Evolutionary conservation across 2,888 invertebrate genomes (phyloP).

Genomic region (Sinodicranocentrus sp.): DNA sequence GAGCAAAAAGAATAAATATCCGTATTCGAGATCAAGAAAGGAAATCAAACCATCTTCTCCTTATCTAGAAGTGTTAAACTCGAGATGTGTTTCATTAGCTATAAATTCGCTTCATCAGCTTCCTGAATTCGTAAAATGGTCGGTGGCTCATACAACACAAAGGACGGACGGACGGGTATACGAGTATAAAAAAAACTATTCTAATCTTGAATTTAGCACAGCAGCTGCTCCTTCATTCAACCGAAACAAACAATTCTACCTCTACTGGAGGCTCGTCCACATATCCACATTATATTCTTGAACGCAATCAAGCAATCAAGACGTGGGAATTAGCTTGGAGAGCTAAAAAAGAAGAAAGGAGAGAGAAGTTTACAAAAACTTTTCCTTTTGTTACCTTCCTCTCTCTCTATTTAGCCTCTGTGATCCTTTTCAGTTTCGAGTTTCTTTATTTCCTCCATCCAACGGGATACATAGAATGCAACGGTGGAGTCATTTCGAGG

Average conservation of each 20-base stretch:
- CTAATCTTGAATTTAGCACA: not conserved
- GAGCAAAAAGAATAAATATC: slow-evolving; percentile 25
- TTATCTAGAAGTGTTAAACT: slow-evolving; percentile 51
- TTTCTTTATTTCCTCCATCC: slow-evolving; percentile 50
- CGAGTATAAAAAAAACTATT: slow-evolving; percentile 5
- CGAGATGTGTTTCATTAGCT: slow-evolving; percentile 63
- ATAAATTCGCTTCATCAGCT: slow-evolving; percentile 61
- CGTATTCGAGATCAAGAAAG: slow-evolving; percentile 44
- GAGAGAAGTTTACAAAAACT: slow-evolving; percentile 47
- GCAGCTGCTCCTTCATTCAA: slow-evolving; percentile 21
- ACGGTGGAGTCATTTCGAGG: slow-evolving; percentile 49
- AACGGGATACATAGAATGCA: not conserved
- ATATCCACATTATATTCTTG: not conserved
- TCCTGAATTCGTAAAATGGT: slow-evolving; percentile 46
- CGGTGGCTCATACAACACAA: not conserved
- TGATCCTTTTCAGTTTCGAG: slow-evolving; percentile 29
- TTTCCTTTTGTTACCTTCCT: slow-evolving; percentile 48
- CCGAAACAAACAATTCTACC: not conserved
- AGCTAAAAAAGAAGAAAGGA: not conserved
- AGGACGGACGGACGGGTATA: not conserved
- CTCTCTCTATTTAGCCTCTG: slow-evolving; percentile 5
- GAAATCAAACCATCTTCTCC: slow-evolving; percentile 40
- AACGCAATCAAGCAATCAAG: slow-evolving; percentile 57
- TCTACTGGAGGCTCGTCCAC: not conserved
- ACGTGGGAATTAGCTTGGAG: slow-evolving; percentile 39